Evolutionary conservation across 2,113 vertebrate genomes (phyloP).

Genomic region (Pitta sordida): DNA sequence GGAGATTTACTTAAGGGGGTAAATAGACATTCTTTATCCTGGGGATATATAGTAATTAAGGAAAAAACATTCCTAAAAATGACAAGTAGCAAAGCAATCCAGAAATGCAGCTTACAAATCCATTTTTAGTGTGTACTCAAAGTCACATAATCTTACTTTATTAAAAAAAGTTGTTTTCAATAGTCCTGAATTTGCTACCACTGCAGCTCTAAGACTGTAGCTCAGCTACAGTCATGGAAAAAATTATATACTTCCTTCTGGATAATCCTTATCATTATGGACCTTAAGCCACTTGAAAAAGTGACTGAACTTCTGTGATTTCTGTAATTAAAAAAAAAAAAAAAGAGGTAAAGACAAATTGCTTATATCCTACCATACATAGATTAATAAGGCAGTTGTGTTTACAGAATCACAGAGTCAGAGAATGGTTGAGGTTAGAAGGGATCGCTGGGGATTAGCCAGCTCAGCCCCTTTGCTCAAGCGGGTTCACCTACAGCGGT

Average conservation of each 20-base stretch:
- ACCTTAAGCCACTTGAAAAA: not conserved
- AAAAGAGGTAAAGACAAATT: not conserved
- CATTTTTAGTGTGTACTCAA: not conserved
- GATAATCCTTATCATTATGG: not conserved
- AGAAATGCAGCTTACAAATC: not conserved
- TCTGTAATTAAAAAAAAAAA: not conserved
- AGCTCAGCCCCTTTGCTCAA: not conserved
- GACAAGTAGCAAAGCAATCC: not conserved
- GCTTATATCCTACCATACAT: not conserved
- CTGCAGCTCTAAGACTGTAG: not conserved
- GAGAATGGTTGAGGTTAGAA: not conserved
- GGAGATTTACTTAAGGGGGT: not conserved
- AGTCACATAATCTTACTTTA: not conserved
- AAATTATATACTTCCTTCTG: slow-evolving; percentile 16
- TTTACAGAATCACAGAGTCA: not conserved
- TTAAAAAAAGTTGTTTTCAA: not conserved
- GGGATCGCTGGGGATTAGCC: not conserved
- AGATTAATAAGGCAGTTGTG: not conserved
- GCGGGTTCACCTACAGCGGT: not conserved
- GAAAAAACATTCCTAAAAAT: not conserved
- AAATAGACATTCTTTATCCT: not conserved
- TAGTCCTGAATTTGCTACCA: not conserved
- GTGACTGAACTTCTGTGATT: not conserved
- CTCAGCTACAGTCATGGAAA: slow-evolving; percentile 43
- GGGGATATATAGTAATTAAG: not conserved